Percentiles rank a stretch among this genome's conserved stretches.
phyloP scores from a whole-genome alignment of 2,888 invertebrate genomes.

The Carterocephalus palaemon region DNA sequence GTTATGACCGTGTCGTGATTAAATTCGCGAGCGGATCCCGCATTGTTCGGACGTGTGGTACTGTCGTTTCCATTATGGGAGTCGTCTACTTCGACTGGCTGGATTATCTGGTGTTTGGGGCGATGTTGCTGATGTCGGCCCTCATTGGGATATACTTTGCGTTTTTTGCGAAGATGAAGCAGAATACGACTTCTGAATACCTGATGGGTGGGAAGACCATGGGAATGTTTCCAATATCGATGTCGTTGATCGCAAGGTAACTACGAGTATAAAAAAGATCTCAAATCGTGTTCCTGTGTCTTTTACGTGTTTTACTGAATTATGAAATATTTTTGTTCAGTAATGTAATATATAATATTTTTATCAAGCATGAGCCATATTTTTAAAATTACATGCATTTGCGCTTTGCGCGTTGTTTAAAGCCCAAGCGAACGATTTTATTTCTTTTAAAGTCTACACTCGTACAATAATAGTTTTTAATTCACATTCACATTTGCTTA shows the following conservation, averaged over 20 bases:
- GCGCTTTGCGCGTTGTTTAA: no score
- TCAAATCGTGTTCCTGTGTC: no score
- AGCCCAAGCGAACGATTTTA: no score
- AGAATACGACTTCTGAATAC: conserved; percentile 84
- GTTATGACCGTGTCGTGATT: conserved; percentile 23
- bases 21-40: conserved; percentile 13
- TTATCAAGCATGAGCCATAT: no score
- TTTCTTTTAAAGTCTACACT: no score
- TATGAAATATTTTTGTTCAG: no score
- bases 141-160: conserved; percentile 85
- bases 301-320: no score
- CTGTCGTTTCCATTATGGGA: conserved; percentile 39
- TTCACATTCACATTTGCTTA: no score
- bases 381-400: no score
- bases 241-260: conserved; percentile 88
- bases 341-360: no score
- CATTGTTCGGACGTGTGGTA: conserved; percentile 18
- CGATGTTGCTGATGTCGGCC: conserved; percentile 82
- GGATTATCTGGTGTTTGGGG: conserved; percentile 83
- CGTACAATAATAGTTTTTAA: no score
- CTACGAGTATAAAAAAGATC: no score
- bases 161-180: conserved; percentile 82
- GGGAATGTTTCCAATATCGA: conserved; percentile 88
- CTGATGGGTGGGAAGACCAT: conserved; percentile 87
- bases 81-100: conserved; percentile 78